These are phyloP conservation scores for Gymnocypris eckloni DNA, from an alignment of 2,797 vertebrate species.

Conservation along the genomic window DNA sequence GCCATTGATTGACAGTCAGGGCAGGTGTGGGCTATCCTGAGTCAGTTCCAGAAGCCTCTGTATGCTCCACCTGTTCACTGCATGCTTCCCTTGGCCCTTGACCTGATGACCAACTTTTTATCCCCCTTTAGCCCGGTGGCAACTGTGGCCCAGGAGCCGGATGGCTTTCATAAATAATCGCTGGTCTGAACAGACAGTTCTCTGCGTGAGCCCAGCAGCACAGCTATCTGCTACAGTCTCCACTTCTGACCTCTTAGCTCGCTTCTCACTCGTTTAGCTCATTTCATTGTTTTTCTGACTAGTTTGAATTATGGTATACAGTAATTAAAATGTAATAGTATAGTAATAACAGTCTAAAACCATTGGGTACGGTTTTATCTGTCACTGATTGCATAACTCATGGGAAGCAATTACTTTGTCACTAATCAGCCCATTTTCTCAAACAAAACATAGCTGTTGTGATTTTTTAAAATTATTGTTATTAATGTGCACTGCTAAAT, in stretches of 20 bases:
- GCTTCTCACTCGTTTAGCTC: conserved; percentile 46
- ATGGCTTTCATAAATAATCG: conserved; percentile 77
- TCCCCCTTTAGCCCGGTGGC: conserved; percentile 66
- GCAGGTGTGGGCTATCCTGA: conserved; percentile 78
- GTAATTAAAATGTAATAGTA: conserved; percentile 38
- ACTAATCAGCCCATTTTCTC: neutral
- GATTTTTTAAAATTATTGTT: neutral
- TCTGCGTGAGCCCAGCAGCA: conserved; percentile 63
- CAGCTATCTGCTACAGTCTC: conserved; percentile 65
- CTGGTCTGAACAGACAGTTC: conserved; percentile 64
- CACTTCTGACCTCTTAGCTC: conserved; percentile 65
- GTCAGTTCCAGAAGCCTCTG: conserved; percentile 64
- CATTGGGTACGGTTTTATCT: neutral
- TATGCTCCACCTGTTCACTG: conserved; percentile 78
- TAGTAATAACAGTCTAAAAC: conserved; percentile 35
- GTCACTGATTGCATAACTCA: neutral
- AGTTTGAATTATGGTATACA: conserved; percentile 42
- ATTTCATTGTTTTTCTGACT: conserved; percentile 29
- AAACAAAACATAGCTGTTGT: neutral
- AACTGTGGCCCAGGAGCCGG: conserved; percentile 64
- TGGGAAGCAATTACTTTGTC: conserved; percentile 3
- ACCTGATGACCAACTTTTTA: conserved; percentile 85
- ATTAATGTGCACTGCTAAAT: neutral
- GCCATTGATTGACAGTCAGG: conserved; percentile 79
- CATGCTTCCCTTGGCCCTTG: conserved; percentile 74